Evolutionary conservation across 2,113 vertebrate species (phyloP), one percentile per base, ranked within the genome.

Genomic region (Sarotherodon lohbergeri): DNA sequence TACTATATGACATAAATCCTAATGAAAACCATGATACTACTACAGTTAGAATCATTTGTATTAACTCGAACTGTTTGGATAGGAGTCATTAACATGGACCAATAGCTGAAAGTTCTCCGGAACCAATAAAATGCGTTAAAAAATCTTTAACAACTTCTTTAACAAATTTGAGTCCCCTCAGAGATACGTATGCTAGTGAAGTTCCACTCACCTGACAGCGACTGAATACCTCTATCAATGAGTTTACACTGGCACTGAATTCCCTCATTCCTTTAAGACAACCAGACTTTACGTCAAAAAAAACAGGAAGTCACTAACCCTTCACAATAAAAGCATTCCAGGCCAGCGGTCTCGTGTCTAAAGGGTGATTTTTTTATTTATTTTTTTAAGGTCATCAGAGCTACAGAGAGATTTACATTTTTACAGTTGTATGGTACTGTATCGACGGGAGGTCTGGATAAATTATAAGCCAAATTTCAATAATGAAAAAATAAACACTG

Each of bases 261-360:
- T 2, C 6, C 22, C 39, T 17, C 6, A 61, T 29, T 7, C 5
- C 27, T 46, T 19, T 4, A 14, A 6, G 19, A 2, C 2, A 6
- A 9, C 5, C 1, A 17, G 7, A 17, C 5, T 13, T 5, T 4
- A 1, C 34, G 6, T 17, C 16, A 41, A 16, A 5, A 43, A 39
- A 46, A 24, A 24, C 68, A 11, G 79, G 80, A 81, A 39, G 19
- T 68, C 3, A 9, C 9, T 5, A 7, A 39, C 1, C 63, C 73
- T 90, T 92, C 93, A 92, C 34, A 93, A 91, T 92, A 90, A 95
- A 88, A 88, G 87, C 48, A 2, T 12, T 1, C 1, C 4, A n/a
- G 12, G 5, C 11, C 43, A n/a, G 46, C 16, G 16, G 16, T 50
- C 50, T 34, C 5, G 24, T 7, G 52, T 9, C 1, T 13, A 36